phyloP scores from a whole-genome alignment of 2,113 vertebrate species.

The Cryptotis parvus region DNA sequence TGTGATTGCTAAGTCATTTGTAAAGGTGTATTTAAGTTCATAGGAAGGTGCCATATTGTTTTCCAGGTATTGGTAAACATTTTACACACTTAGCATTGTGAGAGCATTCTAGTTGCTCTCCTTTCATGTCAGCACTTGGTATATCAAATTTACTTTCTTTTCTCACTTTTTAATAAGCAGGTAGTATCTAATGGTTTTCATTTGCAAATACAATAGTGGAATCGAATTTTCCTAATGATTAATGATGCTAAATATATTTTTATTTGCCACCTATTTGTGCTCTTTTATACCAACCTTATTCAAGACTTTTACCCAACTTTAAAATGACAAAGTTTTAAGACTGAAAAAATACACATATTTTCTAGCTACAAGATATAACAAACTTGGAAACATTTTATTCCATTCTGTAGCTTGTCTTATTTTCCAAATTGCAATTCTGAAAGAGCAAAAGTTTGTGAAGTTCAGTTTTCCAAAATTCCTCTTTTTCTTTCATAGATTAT shows the following conservation, averaged over 20 bases:
- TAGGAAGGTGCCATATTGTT: not conserved
- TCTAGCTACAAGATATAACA: not conserved
- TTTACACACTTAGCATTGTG: not conserved
- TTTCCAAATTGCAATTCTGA: not conserved
- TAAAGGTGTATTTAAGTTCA: not conserved
- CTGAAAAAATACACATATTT: not conserved
- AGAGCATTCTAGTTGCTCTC: not conserved
- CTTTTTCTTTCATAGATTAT: slow-evolving; percentile 1
- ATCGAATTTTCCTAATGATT: not conserved
- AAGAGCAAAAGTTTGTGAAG: not conserved
- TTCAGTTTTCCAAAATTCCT: not conserved
- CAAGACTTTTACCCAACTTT: not conserved
- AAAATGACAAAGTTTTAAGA: slow-evolving; percentile 36
- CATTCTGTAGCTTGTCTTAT: not conserved
- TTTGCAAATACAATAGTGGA: not conserved
- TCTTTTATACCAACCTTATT: not conserved
- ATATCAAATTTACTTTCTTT: not conserved
- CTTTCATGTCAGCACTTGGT: not conserved
- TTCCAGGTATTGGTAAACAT: not conserved
- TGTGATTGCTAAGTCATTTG: not conserved
- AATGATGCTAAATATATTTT: not conserved
- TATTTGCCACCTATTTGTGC: not conserved
- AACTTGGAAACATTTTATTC: not conserved
- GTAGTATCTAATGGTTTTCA: not conserved
- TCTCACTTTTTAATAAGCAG: not conserved